Conservation (phyloP, 30 jellyfish, hydroid and myxozoan species). For the Pseudorhiza aurosa region DNA sequence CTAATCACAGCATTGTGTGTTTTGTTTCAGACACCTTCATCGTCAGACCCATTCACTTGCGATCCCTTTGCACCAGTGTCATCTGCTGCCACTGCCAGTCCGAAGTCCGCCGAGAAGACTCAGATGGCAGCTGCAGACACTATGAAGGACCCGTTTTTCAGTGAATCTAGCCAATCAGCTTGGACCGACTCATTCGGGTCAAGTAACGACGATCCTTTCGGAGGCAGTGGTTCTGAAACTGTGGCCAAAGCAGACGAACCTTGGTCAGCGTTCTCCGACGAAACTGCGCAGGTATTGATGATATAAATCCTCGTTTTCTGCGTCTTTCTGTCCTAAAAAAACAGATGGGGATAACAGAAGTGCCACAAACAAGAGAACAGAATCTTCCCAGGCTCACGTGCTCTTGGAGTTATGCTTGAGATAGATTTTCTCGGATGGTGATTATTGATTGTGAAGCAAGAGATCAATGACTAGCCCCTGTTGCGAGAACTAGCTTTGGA, state of each 20-base stretch:
- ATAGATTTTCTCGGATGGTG: no score
- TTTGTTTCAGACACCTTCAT: constrained; percentile 1
- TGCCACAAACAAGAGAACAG: no score
- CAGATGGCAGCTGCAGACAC: constrained; percentile 16
- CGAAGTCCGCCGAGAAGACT: constrained; percentile 9
- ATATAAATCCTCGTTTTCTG: background rate
- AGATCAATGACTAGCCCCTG: no score
- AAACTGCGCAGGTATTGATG: constrained; percentile 42
- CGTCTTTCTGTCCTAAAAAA: background rate
- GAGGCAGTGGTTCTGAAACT: constrained; percentile 42
- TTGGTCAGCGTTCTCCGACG: constrained; percentile 86
- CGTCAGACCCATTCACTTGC: constrained; percentile 80
- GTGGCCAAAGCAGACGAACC: constrained; percentile 45
- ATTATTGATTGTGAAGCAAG: no score
- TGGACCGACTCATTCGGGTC: constrained; percentile 76
- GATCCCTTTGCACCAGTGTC: constrained; percentile 81
- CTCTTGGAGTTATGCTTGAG: no score
- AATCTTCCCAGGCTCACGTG: no score
- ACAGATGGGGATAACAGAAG: no score
- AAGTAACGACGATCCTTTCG: constrained; percentile 70
- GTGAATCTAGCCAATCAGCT: constrained; percentile 36
- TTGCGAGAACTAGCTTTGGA: no score
- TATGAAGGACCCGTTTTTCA: constrained; percentile 26
- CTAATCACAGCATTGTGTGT: background rate
- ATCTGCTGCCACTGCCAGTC: constrained; percentile 13